Percentiles rank a stretch among this genome's conserved stretches.
Conservation (phyloP, 2,113 vertebrate genomes). For the Cryptotis parvus region DNA sequence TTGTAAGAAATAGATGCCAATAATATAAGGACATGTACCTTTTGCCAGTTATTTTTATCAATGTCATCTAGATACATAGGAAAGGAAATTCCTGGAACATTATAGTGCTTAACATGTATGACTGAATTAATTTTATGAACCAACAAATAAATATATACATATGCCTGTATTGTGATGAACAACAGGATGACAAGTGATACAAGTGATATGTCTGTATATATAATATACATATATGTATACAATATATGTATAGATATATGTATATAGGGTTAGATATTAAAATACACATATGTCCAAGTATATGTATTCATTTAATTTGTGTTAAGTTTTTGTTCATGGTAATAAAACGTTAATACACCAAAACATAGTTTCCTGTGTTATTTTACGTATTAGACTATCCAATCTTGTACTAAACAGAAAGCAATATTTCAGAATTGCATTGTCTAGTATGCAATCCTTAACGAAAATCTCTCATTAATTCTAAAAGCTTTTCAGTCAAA, state of each 20-base stretch:
- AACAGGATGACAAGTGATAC: too few species aligned
- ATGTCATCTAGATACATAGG: neutral
- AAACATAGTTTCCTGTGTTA: neutral
- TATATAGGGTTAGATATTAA: too few species aligned
- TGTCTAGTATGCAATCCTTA: neutral
- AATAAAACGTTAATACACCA: neutral
- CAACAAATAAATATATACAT: neutral
- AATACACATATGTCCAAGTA: neutral
- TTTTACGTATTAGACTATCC: neutral
- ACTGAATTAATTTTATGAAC: neutral
- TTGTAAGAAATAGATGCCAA: neutral
- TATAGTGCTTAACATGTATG: neutral
- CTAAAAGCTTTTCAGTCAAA: neutral
- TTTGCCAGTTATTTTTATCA: neutral
- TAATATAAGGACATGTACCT: neutral
- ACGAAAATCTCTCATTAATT: conserved; percentile 44
- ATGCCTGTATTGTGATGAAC: too few species aligned
- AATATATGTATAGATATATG: too few species aligned
- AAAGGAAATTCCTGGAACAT: neutral
- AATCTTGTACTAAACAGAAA: conserved; percentile 8
- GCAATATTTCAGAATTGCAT: conserved; percentile 23
- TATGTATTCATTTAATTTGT: neutral
- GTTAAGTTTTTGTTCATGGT: conserved; percentile 13
- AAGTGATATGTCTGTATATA: too few species aligned
- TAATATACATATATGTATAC: too few species aligned